Conservation (phyloP, 2,797 vertebrate genomes). For the Lagodon rhomboides region DNA sequence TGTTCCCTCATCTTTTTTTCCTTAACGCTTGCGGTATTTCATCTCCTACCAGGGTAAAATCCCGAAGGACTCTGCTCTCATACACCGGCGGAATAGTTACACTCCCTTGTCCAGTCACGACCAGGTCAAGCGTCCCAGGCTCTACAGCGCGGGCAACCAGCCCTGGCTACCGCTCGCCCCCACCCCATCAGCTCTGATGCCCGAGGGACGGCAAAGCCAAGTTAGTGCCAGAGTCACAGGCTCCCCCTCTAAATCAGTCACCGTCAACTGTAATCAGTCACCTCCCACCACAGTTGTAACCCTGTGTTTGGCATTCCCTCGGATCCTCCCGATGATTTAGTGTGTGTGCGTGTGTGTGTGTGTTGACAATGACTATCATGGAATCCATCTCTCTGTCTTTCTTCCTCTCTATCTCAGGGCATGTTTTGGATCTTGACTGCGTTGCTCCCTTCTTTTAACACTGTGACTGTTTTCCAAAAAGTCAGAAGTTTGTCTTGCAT, state of each 20-base stretch:
- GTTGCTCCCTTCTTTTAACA: slow-evolving; percentile 26
- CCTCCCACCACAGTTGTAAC: slow-evolving; percentile 55
- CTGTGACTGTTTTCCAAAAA: slow-evolving; percentile 11
- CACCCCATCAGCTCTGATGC: slow-evolving; percentile 87
- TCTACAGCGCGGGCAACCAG: slow-evolving; percentile 95
- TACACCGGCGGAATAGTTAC: slow-evolving; percentile 97
- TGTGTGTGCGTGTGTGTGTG: slow-evolving; percentile 56
- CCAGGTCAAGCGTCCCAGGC: slow-evolving; percentile 92
- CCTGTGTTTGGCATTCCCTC: slow-evolving; percentile 63
- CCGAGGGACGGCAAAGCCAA: slow-evolving; percentile 90
- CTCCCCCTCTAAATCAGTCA: slow-evolving; percentile 59
- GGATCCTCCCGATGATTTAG: slow-evolving; percentile 50
- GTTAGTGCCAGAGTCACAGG: slow-evolving; percentile 86
- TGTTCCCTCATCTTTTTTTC: slow-evolving; percentile 67
- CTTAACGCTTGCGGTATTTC: slow-evolving; percentile 81
- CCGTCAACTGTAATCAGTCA: slow-evolving; percentile 58
- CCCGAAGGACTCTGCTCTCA: slow-evolving; percentile 86
- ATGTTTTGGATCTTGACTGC: slow-evolving; percentile 52
- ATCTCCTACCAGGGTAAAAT: slow-evolving; percentile 87
- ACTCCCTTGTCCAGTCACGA: slow-evolving; percentile 94
- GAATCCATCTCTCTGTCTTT: slow-evolving; percentile 48
- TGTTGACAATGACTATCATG: slow-evolving; percentile 42
- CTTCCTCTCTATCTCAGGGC: slow-evolving; percentile 54
- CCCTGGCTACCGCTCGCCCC: slow-evolving; percentile 89
- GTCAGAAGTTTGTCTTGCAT: slow-evolving; percentile 65